A percentile compares a stretch with the other conserved stretches of the same genome.
These are phyloP conservation scores for Anarsia innoxiella DNA, from an alignment of 2,888 invertebrate genomes.

Conservation along the genomic window DNA sequence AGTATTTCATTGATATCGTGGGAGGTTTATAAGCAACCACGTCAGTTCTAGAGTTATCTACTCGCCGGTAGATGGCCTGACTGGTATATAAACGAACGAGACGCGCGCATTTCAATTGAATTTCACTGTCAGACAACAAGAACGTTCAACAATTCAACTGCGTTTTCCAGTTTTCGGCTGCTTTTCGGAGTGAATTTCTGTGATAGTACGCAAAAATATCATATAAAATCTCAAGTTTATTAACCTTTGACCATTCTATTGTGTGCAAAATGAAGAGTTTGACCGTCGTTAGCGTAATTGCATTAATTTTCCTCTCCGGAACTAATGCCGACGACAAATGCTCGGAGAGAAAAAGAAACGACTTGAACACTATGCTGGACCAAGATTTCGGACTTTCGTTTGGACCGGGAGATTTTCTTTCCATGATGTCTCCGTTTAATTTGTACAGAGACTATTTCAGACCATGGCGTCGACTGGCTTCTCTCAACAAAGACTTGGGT, in stretches of 20 bases:
- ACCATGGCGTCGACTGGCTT: constrained; percentile 48
- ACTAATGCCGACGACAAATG: constrained; percentile 4
- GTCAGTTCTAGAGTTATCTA: constrained; percentile 24
- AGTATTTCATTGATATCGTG: constrained; percentile 1
- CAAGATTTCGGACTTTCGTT: constrained; percentile 62
- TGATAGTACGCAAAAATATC: no score
- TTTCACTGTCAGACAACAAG: constrained; percentile 1
- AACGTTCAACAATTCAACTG: no score
- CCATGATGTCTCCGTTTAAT: constrained; percentile 21
- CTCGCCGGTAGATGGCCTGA: constrained; percentile 33
- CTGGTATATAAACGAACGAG: constrained; percentile 32
- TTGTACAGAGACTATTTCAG: constrained; percentile 43
- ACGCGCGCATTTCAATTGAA: neutral
- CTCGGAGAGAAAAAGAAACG: neutral
- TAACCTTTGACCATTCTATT: no score
- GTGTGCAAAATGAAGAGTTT: constrained; percentile 7
- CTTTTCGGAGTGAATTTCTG: neutral
- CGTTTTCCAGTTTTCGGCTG: no score
- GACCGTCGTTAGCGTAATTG: constrained; percentile 5
- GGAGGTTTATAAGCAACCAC: constrained; percentile 2
- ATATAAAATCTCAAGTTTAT: no score
- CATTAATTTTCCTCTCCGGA: constrained; percentile 5
- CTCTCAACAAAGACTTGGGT: constrained; percentile 55
- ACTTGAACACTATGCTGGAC: constrained; percentile 24
- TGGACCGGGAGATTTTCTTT: constrained; percentile 54